Evolutionary conservation across 2,888 invertebrate species (phyloP), one percentile per base, ranked within the genome.

Genomic region (Acanthosepion esculentum): DNA sequence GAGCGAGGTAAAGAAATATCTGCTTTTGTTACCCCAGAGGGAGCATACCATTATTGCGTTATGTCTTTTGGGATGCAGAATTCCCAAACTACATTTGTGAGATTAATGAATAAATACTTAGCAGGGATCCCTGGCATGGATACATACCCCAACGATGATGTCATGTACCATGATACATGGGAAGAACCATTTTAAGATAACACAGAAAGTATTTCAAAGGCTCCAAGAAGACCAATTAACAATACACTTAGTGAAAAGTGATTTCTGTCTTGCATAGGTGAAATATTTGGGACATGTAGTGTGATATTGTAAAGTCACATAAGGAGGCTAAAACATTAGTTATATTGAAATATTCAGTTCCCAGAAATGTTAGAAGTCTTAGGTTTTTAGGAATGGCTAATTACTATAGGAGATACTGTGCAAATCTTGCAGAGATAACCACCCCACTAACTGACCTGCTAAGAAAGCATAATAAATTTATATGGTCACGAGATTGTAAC

Each of bases 1-100:
- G 94, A 95, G 8, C 33, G 95, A 78, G 95, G 95, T 15, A 95
- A 93, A 29, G 91, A 95, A 94, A 94, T 95, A 4, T 95, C 95
- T 12, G 95, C 95, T 29, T 95, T 95, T 93, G 94, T 94, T 12
- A 95, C 95, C 12, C 94, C 95, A 41, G 78, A 94, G 15, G 95
- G 94, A 5, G 48, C 94, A 23, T 95, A 94, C 64, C 92, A 94
- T 26, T 95, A 95, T 53, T 94, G 95, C 48, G 95, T 95, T n/a
- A 94, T 95, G 95, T 92, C 95, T 6, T 94, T 95, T 91, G 95
- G 94, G 10, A 94, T 94, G 94, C 95, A 94, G 91, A 95, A 95
- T 48, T 48, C 95, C 8, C 18, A 78, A 0, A 94, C 94, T 12
- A 94, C 94, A 12, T 95, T 94, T 78, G 94, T 64, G 6, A 29